Evolutionary conservation across 2,888 invertebrate genomes (phyloP), one percentile per base, ranked within the genome.

Genomic region (Cabera pusaria): DNA sequence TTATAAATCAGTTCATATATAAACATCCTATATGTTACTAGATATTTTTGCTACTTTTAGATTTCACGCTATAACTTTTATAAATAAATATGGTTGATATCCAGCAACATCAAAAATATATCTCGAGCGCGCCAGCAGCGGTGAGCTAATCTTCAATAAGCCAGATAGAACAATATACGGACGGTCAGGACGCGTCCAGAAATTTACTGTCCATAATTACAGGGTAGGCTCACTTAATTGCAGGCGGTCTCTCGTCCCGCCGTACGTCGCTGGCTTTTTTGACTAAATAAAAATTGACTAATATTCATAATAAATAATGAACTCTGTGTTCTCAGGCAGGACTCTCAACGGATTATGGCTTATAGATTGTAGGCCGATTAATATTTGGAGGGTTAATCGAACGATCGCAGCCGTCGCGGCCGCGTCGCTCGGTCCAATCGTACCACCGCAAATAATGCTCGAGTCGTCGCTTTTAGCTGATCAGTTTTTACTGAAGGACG

Each of bases 131-230:
- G n/a, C 43, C 25, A 39, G 36, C 27, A 38, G 43, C 62, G 62
- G 59, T 67, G 61, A 72, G 75, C 72, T 85, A 81, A 84, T 80
- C 82, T 74, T 62, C 64, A 14, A 14, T 14, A 14, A 14, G 14
- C 14, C 41, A 78, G 85, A 87, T 83, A 87, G 83, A 86, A 83
- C 83, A 84, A 84, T 85, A 83, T 76, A 76, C 60, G 57, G 68
- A 60, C 69, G 72, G 71, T 68, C 78, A 82, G 87, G 90, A 90
- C 91, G 90, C 91, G 91, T 92, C 92, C 91, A 91, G 91, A 92
- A 92, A 94, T 94, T 94, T 94, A 94, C 93, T 93, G 93, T 90
- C 93, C 93, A 92, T 94, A 94, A 94, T 94, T 93, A 93, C 92
- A 93, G 93, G 93, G 93, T 93, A 91, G 91, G 85, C 90, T 90